These are phyloP conservation scores for Strigamia transsilvanica DNA, from an alignment of 2,888 invertebrate species.

Conservation along the genomic window DNA sequence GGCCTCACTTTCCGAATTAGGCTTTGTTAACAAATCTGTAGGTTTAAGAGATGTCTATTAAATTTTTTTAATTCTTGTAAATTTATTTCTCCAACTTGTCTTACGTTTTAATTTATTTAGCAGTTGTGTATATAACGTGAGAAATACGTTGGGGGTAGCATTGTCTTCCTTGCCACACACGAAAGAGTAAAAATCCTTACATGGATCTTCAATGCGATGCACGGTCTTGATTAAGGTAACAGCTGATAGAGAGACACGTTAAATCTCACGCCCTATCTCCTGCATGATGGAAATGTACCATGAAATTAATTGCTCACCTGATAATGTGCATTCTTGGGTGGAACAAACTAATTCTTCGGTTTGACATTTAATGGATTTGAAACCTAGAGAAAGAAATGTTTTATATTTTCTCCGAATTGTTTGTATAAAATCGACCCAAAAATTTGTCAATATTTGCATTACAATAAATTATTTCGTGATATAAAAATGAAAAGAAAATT, in stretches of 20 bases:
- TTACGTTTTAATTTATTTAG: neutral
- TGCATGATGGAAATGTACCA: neutral
- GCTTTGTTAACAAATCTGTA: neutral
- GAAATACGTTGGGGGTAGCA: neutral
- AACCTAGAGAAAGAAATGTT: neutral
- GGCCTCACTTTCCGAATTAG: neutral
- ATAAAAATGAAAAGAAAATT: too few relatives aligned
- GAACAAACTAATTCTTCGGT: neutral
- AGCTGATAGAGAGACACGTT: neutral
- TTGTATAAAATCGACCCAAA: neutral
- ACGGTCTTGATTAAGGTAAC: neutral
- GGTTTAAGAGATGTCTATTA: neutral
- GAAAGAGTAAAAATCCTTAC: constrained; percentile 37
- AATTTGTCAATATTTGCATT: neutral
- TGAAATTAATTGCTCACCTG: neutral
- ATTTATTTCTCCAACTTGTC: neutral
- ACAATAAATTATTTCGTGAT: too few relatives aligned
- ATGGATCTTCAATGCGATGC: constrained; percentile 11
- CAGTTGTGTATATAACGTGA: neutral
- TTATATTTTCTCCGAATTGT: neutral
- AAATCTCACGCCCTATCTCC: neutral
- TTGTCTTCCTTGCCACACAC: constrained; percentile 3
- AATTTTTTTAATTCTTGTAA: neutral
- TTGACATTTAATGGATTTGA: neutral
- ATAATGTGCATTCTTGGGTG: neutral